Evolutionary conservation across 2,888 invertebrate genomes (phyloP), one percentile per base, ranked within the genome.

Genomic region (Agrotis puta): DNA sequence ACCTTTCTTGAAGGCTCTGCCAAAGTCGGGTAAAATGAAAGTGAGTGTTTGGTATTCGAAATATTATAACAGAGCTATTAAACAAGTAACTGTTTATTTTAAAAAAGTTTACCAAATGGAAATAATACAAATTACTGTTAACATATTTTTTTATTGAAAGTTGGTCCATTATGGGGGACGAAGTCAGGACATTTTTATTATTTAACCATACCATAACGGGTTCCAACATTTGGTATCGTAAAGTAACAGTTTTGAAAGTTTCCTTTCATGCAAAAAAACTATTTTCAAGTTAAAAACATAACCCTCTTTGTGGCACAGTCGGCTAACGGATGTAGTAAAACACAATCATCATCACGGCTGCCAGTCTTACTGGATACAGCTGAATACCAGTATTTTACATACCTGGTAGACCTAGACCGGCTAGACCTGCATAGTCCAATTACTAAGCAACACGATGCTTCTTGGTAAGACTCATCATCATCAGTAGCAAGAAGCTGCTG

Each of bases 131-230:
- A 58, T 18, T 39, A 22, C 58, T 22, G 51, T 47, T 33, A 50
- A 9, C 47, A 54, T 16, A 39, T 16, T 0, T 45, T 16, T 27
- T 67, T 47, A 68, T 57, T 45, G 43, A 59, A 48, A 59, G 58
- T 45, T 22, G 14, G n/a, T 20, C 2, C 76, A 2, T 53, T 33
- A n/a, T n/a, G 53, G 22, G n/a, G n/a, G 9, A 13, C 18, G 47
- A 20, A 43, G 24, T 47, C 18, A 16, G 18, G 24, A 5, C 48
- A 4, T n/a, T 66, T 69, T 70, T 58, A 70, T 70, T 71, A 51
- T 43, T 50, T 33, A 53, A 71, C 39, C 1, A 53, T 61, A 39
- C 18, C 7, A 16, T 68, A 83, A 83, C 75, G 74, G 83, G 45
- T 65, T 61, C 3, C 11, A 47, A 68, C 68, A 71, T 70, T 50